Evolutionary conservation across 2,113 vertebrate species (phyloP).

Genomic region (Nanorana parkeri): DNA sequence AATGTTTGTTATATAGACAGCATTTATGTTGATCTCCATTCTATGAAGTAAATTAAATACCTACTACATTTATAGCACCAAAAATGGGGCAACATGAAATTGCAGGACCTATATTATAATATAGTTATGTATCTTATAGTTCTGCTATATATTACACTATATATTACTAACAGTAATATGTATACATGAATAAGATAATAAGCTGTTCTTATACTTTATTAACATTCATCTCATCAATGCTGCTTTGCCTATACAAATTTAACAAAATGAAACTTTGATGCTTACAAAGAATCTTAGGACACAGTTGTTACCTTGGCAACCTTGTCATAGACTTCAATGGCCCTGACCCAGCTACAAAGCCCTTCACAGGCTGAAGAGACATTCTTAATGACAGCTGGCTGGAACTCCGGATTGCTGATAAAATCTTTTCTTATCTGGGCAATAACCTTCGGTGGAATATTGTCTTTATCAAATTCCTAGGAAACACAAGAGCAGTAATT

Average conservation of each 20-base stretch:
- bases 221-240: conserved; percentile 74
- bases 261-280: conserved; percentile 78
- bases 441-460: conserved; percentile 77
- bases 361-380: conserved; percentile 70
- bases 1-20: too few relatives aligned
- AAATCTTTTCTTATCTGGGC: conserved; percentile 76
- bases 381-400: conserved; percentile 74
- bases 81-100: too few relatives aligned
- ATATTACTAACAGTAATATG: neutral
- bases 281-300: conserved; percentile 74
- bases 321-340: conserved; percentile 70
- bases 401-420: conserved; percentile 74
- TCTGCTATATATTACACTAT: neutral
- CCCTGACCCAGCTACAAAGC: conserved; percentile 79
- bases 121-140: too few relatives aligned
- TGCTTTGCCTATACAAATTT: conserved; percentile 79
- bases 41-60: too few relatives aligned
- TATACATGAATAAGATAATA: conserved; percentile 33
- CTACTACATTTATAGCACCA: too few relatives aligned
- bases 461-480: conserved; percentile 75
- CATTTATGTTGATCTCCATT: too few relatives aligned
- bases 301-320: conserved; percentile 82
- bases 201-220: conserved; percentile 69
- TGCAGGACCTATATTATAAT: too few relatives aligned
- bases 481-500: conserved; percentile 62